These are phyloP conservation scores for Spondyliosoma cantharus DNA, from an alignment of 2,797 vertebrate species.

Conservation along the genomic window DNA sequence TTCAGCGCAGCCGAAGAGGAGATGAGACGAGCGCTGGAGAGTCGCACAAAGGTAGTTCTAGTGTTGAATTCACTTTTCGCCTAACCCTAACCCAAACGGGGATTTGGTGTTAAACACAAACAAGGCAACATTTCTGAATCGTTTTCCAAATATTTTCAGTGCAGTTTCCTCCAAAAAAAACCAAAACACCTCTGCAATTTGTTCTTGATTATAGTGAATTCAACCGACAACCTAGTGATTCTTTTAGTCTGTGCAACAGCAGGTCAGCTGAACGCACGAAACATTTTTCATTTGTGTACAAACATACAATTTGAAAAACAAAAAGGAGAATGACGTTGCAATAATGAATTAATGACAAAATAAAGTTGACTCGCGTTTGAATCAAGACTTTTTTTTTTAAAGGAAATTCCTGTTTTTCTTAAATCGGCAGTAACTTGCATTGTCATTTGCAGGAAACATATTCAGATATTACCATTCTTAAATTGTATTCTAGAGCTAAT, in stretches of 20 bases:
- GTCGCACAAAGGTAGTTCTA: conserved; percentile 68
- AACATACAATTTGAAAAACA: not conserved
- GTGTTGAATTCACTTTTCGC: no score
- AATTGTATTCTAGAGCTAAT: not conserved
- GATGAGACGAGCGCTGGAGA: conserved; percentile 74
- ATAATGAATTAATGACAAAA: not conserved
- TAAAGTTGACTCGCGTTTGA: not conserved
- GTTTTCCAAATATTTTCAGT: not conserved
- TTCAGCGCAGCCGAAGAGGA: conserved; percentile 79
- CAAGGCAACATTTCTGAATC: not conserved
- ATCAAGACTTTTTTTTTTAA: not conserved
- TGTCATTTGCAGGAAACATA: not conserved
- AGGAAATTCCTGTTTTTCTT: not conserved
- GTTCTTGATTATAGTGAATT: no score
- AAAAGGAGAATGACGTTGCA: not conserved
- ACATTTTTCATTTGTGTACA: not conserved
- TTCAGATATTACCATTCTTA: not conserved
- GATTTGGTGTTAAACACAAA: not conserved
- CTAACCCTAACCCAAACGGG: no score
- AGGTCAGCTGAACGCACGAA: not conserved
- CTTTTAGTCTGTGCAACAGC: no score
- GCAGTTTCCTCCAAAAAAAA: not conserved
- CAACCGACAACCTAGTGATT: not conserved
- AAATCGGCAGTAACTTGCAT: not conserved
- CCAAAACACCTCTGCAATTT: not conserved